Percentiles rank a stretch among this genome's conserved stretches.
Conservation (phyloP, 2,888 invertebrate species). For the Arge pagana region DNA sequence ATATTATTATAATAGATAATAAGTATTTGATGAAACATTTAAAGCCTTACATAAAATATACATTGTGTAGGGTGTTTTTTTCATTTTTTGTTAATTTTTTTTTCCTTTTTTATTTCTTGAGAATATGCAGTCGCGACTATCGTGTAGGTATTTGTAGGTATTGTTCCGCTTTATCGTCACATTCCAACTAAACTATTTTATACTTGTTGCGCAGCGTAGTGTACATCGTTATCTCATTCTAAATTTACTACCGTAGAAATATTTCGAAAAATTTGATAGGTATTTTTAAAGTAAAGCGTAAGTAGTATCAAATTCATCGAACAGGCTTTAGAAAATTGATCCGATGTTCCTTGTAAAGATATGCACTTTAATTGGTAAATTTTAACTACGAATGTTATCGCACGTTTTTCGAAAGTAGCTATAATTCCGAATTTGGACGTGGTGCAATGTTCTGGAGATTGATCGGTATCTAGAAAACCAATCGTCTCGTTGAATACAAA, state of each 20-base stretch:
- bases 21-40: constrained; percentile 55
- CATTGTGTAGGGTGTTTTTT: constrained; percentile 35
- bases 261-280: constrained; percentile 13
- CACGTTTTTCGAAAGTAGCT: too few relatives aligned
- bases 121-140: constrained; percentile 25
- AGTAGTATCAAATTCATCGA: constrained; percentile 41
- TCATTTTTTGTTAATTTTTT: constrained; percentile 9
- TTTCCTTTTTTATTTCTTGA: constrained; percentile 16
- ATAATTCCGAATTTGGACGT: too few relatives aligned
- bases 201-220: constrained; percentile 11
- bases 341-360: constrained; percentile 40
- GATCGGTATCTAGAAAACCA: too few relatives aligned
- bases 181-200: constrained; percentile 8
- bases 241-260: constrained; percentile 15
- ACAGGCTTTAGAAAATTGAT: constrained; percentile 42
- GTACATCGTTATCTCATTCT: neutral
- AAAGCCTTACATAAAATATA: constrained; percentile 57
- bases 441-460: too few relatives aligned
- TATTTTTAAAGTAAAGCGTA: constrained; percentile 19
- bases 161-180: constrained; percentile 13
- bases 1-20: constrained; percentile 50
- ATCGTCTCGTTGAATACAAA: too few relatives aligned
- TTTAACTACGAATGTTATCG: too few relatives aligned
- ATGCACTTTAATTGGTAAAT: constrained; percentile 36
- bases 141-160: constrained; percentile 25